Evolutionary conservation across 2,888 invertebrate genomes (phyloP), one percentile per base, ranked within the genome.

Genomic region (Ctenicera cuprea): DNA sequence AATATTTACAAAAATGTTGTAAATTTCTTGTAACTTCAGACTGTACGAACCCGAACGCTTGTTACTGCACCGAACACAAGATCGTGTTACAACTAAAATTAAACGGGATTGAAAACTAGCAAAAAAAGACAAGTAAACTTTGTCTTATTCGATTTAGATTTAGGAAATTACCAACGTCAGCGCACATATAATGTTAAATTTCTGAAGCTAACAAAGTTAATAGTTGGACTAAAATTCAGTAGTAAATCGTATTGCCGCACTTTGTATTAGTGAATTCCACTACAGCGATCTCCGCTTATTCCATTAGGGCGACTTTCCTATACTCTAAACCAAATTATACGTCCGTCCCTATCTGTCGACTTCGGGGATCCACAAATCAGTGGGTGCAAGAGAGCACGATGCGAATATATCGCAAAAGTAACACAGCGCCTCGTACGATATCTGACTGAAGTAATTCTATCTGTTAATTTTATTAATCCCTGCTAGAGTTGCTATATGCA

Each of bases 381-480:
- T 16, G 68, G 41, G 74, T 57, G 74, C 33, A 45, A 75, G 48
- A 18, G 62, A 75, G 74, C 71, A 61, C 12, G 74, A n/a, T 33
- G 52, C 61, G 61, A 74, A 74, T 74, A 74, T 74, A 74, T 71
- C 74, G 74, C 74, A 75, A 75, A 74, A 78, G 79, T 77, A 79
- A 77, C 76, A 77, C 78, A 79, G 77, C 78, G 75, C 79, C 78
- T 73, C 77, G 76, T 78, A 77, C 80, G 79, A 80, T 78, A 81
- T 81, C 79, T 79, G 82, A 79, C 78, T 82, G 82, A 81, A 84
- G 84, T 84, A 83, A 83, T 82, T 84, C 83, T 84, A 85, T 85
- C 84, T 84, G 85, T 85, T 85, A 85, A 85, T 85, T 85, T 85
- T 84, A 85, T 86, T 85, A 86, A 85, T 84, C 85, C 84, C 82